Evolutionary conservation across 2,888 invertebrate genomes (phyloP).

Genomic region (Eupithecia subfuscata): DNA sequence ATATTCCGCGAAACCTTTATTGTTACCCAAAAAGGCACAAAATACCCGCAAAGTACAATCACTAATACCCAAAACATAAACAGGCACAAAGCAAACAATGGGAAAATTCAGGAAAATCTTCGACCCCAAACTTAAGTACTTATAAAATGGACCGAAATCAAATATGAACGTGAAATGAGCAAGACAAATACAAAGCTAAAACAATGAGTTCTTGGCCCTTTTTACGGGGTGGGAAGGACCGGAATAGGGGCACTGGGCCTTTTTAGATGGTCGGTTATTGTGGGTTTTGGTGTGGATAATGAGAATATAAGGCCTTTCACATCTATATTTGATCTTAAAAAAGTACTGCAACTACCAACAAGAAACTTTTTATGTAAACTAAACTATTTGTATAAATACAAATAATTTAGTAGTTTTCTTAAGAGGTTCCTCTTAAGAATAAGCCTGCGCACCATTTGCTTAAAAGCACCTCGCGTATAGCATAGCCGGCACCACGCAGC

Average conservation of each 20-base stretch:
- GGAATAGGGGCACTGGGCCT: conserved; percentile 5
- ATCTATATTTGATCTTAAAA: background rate
- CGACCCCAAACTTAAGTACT: conserved; percentile 52
- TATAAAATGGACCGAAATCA: conserved; percentile 68
- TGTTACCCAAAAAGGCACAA: conserved; percentile 34
- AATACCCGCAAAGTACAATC: conserved; percentile 32
- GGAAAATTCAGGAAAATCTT: conserved; percentile 65
- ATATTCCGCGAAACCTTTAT: conserved; percentile 18
- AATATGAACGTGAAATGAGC: conserved; percentile 71
- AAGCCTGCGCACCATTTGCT: no score
- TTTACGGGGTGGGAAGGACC: conserved; percentile 41
- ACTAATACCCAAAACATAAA: conserved; percentile 37
- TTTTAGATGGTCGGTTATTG: conserved; percentile 21
- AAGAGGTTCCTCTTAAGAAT: no score
- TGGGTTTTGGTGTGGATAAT: background rate
- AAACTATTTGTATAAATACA: no score
- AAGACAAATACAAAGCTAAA: conserved; percentile 71
- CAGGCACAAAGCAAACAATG: conserved; percentile 45
- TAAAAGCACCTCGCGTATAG: no score
- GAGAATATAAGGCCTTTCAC: background rate
- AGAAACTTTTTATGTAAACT: no score
- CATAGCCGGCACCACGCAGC: no score
- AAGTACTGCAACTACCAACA: background rate
- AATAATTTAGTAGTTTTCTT: no score
- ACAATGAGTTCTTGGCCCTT: conserved; percentile 71